Evolutionary conservation across 2,797 vertebrate genomes (phyloP), one percentile per base, ranked within the genome.

Genomic region (Neosilurus mollespiculum): DNA sequence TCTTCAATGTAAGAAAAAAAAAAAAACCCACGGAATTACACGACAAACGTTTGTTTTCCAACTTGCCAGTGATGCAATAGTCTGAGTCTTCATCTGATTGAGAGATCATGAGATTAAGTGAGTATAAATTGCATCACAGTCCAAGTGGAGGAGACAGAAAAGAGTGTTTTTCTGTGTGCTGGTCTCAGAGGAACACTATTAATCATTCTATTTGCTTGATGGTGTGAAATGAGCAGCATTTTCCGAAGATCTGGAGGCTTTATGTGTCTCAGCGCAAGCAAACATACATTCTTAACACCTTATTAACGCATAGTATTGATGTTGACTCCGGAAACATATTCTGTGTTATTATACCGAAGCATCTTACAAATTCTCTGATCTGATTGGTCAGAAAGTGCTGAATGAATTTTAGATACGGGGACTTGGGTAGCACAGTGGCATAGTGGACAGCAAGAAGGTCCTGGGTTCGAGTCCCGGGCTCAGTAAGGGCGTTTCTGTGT

Each of bases 11-110:
- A n/a, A 59, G 30, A 59, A 76, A 59, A 20, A 59, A 24, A 58
- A 43, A 43, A 43, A 43, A 43, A 43, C n/a, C n/a, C 54, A 22
- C 72, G 11, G 72, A 58, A 75, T 58, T 58, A 18, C 53, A 11
- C 26, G 34, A 76, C 26, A 59, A 59, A 76, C 24, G 5, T 75
- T 75, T 75, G 72, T 26, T 75, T 75, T 34, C 20, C 26, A 53
- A 54, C 26, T 75, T 26, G 9, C 54, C 11, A 37, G 26, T 75
- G 54, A 73, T 9, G 9, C 51, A 56, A 54, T n/a, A 7, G 70
- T 26, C 51, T 72, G n/a, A 54, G 51, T 26, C 14, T 54, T 51
- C n/a, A 53, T 49, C 49, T 54, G 12, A 15, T 18, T 73, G 16
- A 15, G 51, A 26, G 24, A 54, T 20, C 54, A 59, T 9, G 56